Evolutionary conservation across 2,888 invertebrate species (phyloP).

Genomic region (Muschampia plurimacula): DNA sequence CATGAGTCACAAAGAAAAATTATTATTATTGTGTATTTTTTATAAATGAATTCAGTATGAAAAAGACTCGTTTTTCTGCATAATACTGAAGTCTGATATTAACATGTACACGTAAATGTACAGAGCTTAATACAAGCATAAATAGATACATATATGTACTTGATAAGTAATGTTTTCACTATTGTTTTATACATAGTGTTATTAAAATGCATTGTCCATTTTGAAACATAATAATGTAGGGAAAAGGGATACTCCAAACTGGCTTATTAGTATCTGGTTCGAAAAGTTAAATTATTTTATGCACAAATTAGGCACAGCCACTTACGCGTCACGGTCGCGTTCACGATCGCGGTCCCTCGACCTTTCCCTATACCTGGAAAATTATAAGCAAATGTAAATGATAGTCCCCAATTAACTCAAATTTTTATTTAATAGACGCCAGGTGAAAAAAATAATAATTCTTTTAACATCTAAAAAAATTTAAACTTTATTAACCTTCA

Average conservation of each 20-base stretch:
- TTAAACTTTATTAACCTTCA: neutral
- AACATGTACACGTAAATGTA: too few species aligned
- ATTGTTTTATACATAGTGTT: neutral
- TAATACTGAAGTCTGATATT: too few species aligned
- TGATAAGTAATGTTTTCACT: neutral
- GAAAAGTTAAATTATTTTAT: conserved; percentile 26
- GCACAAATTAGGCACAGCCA: conserved; percentile 48
- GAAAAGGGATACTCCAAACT: conserved; percentile 6
- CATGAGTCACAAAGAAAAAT: too few species aligned
- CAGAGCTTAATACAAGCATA: too few species aligned
- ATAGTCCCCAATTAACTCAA: conserved; percentile 17
- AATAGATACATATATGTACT: too few species aligned
- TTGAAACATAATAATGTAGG: neutral
- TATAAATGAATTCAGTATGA: too few species aligned
- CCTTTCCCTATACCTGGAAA: conserved; percentile 88
- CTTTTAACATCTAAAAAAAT: neutral
- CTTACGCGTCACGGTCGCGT: conserved; percentile 87
- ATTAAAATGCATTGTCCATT: conserved; percentile 32
- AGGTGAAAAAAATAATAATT: neutral
- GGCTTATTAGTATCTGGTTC: conserved; percentile 25
- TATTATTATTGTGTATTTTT: too few species aligned
- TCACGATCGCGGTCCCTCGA: conserved; percentile 89
- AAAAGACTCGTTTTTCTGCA: too few species aligned
- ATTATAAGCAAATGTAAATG: conserved; percentile 30
- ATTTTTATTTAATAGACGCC: neutral